A percentile compares a stretch with the other conserved stretches of the same genome.
phyloP scores from a whole-genome alignment of 1,140 invertebrate genomes.

The Drosophila nikananu region DNA sequence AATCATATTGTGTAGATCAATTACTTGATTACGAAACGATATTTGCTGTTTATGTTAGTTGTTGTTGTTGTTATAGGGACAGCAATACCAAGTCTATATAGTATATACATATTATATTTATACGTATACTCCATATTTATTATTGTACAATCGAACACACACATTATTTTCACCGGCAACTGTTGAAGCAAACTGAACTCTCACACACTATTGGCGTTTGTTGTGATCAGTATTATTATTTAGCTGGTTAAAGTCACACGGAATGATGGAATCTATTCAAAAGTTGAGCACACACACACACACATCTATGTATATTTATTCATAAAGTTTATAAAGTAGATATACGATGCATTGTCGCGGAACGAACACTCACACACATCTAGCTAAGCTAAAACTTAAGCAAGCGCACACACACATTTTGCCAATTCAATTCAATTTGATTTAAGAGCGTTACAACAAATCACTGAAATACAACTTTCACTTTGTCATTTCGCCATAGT shows the following conservation, averaged over 20 bases:
- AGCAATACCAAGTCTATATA: constrained; percentile 72
- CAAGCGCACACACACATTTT: constrained; percentile 44
- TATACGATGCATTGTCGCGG: constrained; percentile 35
- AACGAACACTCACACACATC: constrained; percentile 26
- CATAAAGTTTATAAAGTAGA: constrained; percentile 48
- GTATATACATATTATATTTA: constrained; percentile 34
- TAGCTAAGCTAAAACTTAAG: constrained; percentile 54
- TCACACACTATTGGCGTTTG: constrained; percentile 57
- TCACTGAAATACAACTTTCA: constrained; percentile 60
- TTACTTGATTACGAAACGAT: constrained; percentile 59
- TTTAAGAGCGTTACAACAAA: constrained; percentile 73
- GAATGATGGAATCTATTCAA: constrained; percentile 49
- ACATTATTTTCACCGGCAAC: constrained; percentile 56
- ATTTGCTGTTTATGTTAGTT: constrained; percentile 82
- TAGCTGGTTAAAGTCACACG: constrained; percentile 63
- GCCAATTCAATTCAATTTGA: constrained; percentile 68
- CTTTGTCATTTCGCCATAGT: constrained; percentile 63
- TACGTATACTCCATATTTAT: constrained; percentile 58
- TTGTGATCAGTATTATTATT: constrained; percentile 83
- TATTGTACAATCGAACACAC: constrained; percentile 53
- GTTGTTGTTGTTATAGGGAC: constrained; percentile 73
- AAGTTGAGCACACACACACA: constrained; percentile 42
- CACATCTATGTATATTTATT: constrained; percentile 53
- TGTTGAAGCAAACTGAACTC: constrained; percentile 57
- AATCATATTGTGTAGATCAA: constrained; percentile 67